Conservation (phyloP, 2,888 invertebrate genomes). For the Seira musarum region DNA sequence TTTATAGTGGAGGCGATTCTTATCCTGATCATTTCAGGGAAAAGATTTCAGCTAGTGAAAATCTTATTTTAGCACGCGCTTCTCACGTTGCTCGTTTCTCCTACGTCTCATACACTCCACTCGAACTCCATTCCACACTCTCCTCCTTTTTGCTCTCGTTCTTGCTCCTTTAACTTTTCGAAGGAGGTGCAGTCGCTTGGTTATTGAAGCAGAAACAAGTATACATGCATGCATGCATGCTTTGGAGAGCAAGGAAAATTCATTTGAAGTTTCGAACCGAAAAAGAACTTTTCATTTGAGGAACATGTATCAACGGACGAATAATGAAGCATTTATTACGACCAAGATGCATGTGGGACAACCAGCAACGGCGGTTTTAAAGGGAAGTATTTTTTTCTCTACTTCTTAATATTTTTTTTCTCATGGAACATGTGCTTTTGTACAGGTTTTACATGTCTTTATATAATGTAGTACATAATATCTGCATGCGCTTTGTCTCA, state of each 20-base stretch:
- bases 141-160: slow-evolving; percentile 12
- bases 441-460: neutral
- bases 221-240: slow-evolving; percentile 39
- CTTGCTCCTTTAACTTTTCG: slow-evolving; percentile 20
- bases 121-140: slow-evolving; percentile 1
- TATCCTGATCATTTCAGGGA: slow-evolving; percentile 3
- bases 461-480: no score
- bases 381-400: neutral
- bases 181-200: slow-evolving; percentile 46
- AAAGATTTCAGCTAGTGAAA: slow-evolving; percentile 28
- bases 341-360: neutral
- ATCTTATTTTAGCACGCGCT: slow-evolving; percentile 60
- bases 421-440: slow-evolving; percentile 40
- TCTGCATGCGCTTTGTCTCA: no score
- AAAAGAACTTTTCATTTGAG: neutral
- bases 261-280: neutral
- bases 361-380: neutral
- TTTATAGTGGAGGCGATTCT: slow-evolving; percentile 9
- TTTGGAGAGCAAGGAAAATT: slow-evolving; percentile 7
- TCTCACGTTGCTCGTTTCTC: slow-evolving; percentile 52
- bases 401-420: neutral
- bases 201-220: slow-evolving; percentile 46
- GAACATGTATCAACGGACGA: neutral
- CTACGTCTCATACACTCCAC: neutral
- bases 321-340: slow-evolving; percentile 10